Evolutionary conservation across 2,888 invertebrate species (phyloP).

Genomic region (Vannuccia rotundouncinata): DNA sequence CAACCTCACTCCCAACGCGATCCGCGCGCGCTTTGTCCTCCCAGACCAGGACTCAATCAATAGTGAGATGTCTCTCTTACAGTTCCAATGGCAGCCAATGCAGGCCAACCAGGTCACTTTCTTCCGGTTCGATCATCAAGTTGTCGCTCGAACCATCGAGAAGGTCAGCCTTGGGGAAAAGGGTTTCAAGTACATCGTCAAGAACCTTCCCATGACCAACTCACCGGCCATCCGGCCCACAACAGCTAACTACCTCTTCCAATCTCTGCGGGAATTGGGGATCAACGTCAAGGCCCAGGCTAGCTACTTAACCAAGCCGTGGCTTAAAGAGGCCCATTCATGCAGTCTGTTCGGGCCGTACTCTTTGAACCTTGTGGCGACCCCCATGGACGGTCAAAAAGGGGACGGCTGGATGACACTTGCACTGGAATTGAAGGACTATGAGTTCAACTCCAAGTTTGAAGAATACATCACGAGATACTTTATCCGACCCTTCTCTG

Average conservation of each 20-base stretch:
- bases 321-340: background rate
- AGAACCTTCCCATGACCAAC: constrained; percentile 1
- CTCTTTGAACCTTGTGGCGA: background rate
- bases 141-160: background rate
- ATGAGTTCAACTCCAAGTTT: background rate
- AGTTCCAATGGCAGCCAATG: background rate
- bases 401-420: background rate
- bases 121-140: background rate
- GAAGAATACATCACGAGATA: constrained; percentile 9
- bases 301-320: background rate
- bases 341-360: background rate
- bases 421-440: background rate
- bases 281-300: background rate
- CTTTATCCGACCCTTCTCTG: background rate
- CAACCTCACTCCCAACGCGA: background rate
- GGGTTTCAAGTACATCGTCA: background rate
- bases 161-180: background rate
- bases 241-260: background rate
- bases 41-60: too few species aligned
- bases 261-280: background rate
- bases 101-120: background rate
- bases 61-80: background rate
- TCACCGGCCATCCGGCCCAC: background rate
- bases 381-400: background rate
- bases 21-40: background rate